Base-by-base conservation (phyloP, 2,888 invertebrate species). In the Nasonia oneida region DNA sequence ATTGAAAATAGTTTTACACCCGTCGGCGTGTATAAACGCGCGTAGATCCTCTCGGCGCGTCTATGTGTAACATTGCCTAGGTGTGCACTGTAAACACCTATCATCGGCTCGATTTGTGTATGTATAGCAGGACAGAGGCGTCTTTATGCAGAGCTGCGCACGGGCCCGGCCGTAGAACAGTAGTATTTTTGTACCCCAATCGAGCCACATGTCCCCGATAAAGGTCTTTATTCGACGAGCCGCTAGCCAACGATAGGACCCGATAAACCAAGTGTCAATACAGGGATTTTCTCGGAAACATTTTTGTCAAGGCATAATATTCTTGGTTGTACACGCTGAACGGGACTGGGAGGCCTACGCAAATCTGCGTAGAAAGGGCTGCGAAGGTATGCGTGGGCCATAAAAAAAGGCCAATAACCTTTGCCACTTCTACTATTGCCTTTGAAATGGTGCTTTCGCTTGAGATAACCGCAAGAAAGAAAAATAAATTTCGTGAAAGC, bases 131-230 rank as follows among this genome's bases (percentile, higher is more conserved):
- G 86, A 82, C 18, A 47, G 33, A n/a, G 37, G 12, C 37, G 77
- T 12, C 23, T 23, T 23, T 42, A 88, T 61, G 91, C 91, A 91
- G 90, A 90, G 91, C 88, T 85, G 90, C 91, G 88, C 87, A 77
- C 77, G 84, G 85, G 79, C 75, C 86, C 87, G 88, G 88, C 89
- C 88, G 90, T 89, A 85, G 91, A 92, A 92, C 92, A 92, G 92
- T 92, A 92, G 92, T 92, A 92, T 92, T 92, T 91, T 91, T 92
- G 92, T 92, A 88, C 86, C 87, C 81, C 85, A 75, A 89, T 89
- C 89, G 89, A 88, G 89, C 87, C 91, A 90, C 90, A 89, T 90
- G 91, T 88, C 89, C 79, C 33, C 87, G 90, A 91, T 92, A 91
- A 91, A 90, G 87, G 87, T 89, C 89, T 89, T 89, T 88, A 88